Evolutionary conservation across 2,113 vertebrate genomes (phyloP).

Genomic region (Brienomyrus longianalis): DNA sequence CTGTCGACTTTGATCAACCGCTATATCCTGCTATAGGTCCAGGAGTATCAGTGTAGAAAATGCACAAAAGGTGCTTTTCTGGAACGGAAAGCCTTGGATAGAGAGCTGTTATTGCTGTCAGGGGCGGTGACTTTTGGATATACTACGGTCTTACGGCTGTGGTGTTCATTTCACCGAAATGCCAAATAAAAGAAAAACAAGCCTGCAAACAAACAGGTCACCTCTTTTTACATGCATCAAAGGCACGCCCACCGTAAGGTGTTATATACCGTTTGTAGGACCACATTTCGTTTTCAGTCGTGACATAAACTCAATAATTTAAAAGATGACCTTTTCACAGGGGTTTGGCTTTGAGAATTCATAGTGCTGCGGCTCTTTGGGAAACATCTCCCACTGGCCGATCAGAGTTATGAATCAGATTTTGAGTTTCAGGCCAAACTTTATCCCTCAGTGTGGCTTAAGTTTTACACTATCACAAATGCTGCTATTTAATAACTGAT

Average conservation of each 20-base stretch:
- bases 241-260: not conserved
- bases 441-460: not conserved
- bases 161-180: not conserved
- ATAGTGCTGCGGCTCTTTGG: not conserved
- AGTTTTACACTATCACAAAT: not conserved
- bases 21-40: not conserved
- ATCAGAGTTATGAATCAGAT: not conserved
- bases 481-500: not conserved
- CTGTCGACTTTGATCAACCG: not conserved
- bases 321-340: conserved; percentile 10
- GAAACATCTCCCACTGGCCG: not conserved
- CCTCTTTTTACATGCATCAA: conserved; percentile 3
- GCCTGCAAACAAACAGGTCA: not conserved
- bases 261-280: not conserved
- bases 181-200: not conserved
- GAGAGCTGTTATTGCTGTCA: not conserved
- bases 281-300: not conserved
- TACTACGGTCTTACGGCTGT: not conserved
- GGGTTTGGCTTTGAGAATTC: not conserved
- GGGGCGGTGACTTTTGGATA: not conserved
- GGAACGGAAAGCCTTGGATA: not conserved
- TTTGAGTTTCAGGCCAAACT: not conserved
- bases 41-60: not conserved
- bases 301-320: conserved; percentile 7
- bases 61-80: not conserved